phyloP scores from a whole-genome alignment of 2,113 vertebrate genomes.

The Onychorhynchus coronatus region DNA sequence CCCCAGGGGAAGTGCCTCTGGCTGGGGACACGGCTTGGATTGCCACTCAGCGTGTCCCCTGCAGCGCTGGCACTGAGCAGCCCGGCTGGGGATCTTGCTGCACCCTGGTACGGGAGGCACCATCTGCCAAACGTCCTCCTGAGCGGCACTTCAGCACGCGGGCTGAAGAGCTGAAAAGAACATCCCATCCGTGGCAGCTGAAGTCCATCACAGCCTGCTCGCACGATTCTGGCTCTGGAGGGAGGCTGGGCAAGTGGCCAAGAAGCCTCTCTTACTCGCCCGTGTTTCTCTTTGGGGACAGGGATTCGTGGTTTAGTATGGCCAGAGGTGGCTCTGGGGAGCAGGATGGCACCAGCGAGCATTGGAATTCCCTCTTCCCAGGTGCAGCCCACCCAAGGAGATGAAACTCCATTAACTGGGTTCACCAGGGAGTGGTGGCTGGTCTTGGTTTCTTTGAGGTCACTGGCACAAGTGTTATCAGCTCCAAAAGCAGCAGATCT shows the following conservation, averaged over 20 bases:
- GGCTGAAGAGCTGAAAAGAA: constrained; percentile 35
- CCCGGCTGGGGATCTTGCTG: background rate
- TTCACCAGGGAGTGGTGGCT: background rate
- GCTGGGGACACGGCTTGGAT: background rate
- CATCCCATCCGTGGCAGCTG: constrained; percentile 3
- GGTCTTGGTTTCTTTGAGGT: background rate
- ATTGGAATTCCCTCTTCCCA: background rate
- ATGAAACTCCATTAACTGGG: background rate
- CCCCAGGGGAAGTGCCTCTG: background rate
- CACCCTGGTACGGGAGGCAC: background rate
- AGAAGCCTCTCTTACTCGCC: background rate
- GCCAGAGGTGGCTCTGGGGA: background rate
- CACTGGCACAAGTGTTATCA: background rate
- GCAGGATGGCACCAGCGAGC: background rate
- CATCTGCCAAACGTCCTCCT: constrained; percentile 17
- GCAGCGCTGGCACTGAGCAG: background rate
- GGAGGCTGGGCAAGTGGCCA: constrained; percentile 29
- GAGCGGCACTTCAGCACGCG: background rate
- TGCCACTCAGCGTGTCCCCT: background rate
- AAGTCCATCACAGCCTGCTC: constrained; percentile 45
- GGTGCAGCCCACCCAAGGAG: background rate
- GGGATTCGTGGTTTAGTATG: background rate
- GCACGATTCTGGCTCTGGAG: constrained; percentile 14
- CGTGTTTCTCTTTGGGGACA: background rate
- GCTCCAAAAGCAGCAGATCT: background rate